A percentile compares a stretch with the other conserved stretches of the same genome.
Conservation (phyloP, 64 coral and sea anemone genomes). For the Montipora cactus region DNA sequence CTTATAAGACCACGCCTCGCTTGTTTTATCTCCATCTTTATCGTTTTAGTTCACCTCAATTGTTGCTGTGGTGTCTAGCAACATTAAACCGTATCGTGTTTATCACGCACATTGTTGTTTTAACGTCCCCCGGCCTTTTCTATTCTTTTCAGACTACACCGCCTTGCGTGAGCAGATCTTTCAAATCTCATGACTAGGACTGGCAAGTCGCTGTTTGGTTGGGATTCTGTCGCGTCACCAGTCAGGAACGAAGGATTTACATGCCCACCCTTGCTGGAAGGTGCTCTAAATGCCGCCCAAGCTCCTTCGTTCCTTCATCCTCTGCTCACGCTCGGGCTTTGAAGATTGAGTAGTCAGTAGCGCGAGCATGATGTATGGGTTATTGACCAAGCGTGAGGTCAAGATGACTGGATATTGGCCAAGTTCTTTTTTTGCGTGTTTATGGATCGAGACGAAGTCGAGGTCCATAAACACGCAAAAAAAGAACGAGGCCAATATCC, state of each 20-base stretch:
- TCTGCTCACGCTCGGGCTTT: background rate
- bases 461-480: no score
- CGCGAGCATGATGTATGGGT: conserved; percentile 26
- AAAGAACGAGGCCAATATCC: no score
- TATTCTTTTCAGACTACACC: background rate
- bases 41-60: no score
- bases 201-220: conserved; percentile 43
- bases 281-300: no score
- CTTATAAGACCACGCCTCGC: no score
- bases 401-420: no score
- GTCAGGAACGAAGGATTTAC: conserved; percentile 9
- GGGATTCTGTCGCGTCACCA: conserved; percentile 39
- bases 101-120: background rate
- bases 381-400: no score
- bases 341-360: conserved; percentile 8
- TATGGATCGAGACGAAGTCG: no score
- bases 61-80: no score
- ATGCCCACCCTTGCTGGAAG: background rate
- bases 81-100: no score
- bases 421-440: no score
- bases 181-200: conserved; percentile 64
- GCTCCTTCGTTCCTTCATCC: background rate
- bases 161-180: conserved; percentile 34
- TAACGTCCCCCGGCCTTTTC: background rate
- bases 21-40: background rate